A percentile compares a stretch with the other conserved stretches of the same genome.
Conservation (phyloP, 2,888 invertebrate genomes). For the Cecidostiba fungosa region DNA sequence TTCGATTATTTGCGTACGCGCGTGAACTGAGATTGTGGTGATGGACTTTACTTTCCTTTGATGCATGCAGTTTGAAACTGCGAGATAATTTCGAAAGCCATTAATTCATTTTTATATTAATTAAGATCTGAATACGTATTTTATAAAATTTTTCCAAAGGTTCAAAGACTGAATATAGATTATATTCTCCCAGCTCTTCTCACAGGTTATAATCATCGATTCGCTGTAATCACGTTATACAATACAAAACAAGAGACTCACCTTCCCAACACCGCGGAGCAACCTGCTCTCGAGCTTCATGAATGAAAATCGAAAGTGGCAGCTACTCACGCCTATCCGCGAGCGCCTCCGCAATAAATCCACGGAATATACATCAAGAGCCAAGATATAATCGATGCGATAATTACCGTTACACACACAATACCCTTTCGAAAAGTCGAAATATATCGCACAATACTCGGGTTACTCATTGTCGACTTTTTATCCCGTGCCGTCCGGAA, state of each 20-base stretch:
- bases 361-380: neutral
- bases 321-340: neutral
- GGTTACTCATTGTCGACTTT: neutral
- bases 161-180: no score
- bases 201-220: constrained; percentile 1
- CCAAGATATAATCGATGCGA: constrained; percentile 27
- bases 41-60: constrained; percentile 33
- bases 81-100: neutral
- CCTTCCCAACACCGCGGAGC: neutral
- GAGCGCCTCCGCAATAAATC: neutral
- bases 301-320: constrained; percentile 24
- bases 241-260: neutral
- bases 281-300: neutral
- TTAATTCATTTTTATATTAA: no score
- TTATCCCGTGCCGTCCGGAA: constrained; percentile 25
- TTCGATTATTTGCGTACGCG: constrained; percentile 37
- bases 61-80: neutral
- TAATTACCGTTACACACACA: constrained; percentile 46
- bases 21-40: neutral
- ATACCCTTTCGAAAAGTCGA: constrained; percentile 2
- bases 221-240: neutral
- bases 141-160: no score
- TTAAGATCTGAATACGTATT: no score
- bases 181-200: no score
- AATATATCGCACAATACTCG: constrained; percentile 21